phyloP scores from a whole-genome alignment of 1,140 invertebrate species.

The Capitella teleta region DNA sequence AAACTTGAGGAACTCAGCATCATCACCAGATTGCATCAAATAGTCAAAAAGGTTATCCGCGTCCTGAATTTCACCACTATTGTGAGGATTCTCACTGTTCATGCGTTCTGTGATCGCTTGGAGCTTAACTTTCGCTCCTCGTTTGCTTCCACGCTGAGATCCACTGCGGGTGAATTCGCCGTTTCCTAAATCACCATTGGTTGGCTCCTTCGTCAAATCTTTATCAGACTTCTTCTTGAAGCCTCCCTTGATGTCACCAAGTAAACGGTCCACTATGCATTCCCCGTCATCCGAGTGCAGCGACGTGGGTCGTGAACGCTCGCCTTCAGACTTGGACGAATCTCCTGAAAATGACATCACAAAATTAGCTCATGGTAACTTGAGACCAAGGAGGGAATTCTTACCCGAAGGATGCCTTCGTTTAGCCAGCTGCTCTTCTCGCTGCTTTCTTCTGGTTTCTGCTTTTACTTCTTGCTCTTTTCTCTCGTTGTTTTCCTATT shows the following conservation, averaged over 20 bases:
- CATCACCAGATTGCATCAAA: not conserved
- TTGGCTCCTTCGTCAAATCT: no score
- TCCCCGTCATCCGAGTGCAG: constrained; percentile 22
- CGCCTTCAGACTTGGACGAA: not conserved
- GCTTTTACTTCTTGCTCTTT: constrained; percentile 32
- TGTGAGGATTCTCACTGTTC: not conserved
- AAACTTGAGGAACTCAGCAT: not conserved
- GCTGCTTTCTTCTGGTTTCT: constrained; percentile 25
- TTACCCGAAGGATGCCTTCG: no score
- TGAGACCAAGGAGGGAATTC: no score
- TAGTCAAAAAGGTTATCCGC: not conserved
- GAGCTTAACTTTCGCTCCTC: not conserved
- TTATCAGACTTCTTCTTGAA: no score
- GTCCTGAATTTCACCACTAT: no score
- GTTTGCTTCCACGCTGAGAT: not conserved
- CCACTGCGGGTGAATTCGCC: not conserved
- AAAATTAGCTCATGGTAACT: not conserved
- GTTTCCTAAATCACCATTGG: not conserved
- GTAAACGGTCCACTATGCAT: constrained; percentile 29
- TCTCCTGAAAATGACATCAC: not conserved
- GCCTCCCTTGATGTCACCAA: constrained; percentile 27
- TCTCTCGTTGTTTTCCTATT: constrained; percentile 36
- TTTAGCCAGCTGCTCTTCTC: constrained; percentile 19
- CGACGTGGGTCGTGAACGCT: not conserved
- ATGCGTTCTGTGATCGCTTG: not conserved